Evolutionary conservation across 2,888 invertebrate species (phyloP).

Genomic region (Trisateles emortualis): DNA sequence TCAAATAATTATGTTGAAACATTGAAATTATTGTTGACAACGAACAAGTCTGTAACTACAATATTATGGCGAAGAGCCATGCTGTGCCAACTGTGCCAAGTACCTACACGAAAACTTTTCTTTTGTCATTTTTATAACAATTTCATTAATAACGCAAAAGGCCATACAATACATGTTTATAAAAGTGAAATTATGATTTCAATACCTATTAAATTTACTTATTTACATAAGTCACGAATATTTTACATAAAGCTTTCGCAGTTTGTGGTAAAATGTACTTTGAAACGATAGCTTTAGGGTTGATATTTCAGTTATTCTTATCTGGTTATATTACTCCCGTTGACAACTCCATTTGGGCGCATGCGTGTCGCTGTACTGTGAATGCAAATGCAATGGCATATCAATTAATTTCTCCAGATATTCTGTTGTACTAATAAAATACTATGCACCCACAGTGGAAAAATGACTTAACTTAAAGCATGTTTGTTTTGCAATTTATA

Average conservation of each 20-base stretch:
- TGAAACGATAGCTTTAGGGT: background rate
- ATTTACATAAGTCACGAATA: constrained; percentile 25
- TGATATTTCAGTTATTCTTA: background rate
- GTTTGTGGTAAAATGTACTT: constrained; percentile 9
- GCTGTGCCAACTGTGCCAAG: too few species aligned
- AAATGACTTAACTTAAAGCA: too few species aligned
- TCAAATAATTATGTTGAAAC: too few species aligned
- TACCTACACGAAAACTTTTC: too few species aligned
- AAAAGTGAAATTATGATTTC: background rate
- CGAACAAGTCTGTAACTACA: too few species aligned
- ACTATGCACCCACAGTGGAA: too few species aligned
- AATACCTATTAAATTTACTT: constrained; percentile 19
- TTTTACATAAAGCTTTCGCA: constrained; percentile 7
- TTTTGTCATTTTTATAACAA: background rate
- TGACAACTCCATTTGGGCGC: constrained; percentile 15
- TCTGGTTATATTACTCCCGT: constrained; percentile 3
- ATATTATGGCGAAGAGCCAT: too few species aligned
- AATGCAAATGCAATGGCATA: too few species aligned
- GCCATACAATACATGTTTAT: background rate
- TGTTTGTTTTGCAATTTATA: too few species aligned
- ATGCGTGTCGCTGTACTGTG: constrained; percentile 27
- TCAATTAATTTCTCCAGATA: constrained; percentile 28
- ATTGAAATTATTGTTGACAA: too few species aligned
- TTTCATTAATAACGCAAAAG: background rate
- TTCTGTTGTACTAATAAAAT: background rate